A percentile compares a stretch with the other conserved stretches of the same genome.
phyloP scores from a whole-genome alignment of 2,113 vertebrate species.

The Opisthocomus hoazin region DNA sequence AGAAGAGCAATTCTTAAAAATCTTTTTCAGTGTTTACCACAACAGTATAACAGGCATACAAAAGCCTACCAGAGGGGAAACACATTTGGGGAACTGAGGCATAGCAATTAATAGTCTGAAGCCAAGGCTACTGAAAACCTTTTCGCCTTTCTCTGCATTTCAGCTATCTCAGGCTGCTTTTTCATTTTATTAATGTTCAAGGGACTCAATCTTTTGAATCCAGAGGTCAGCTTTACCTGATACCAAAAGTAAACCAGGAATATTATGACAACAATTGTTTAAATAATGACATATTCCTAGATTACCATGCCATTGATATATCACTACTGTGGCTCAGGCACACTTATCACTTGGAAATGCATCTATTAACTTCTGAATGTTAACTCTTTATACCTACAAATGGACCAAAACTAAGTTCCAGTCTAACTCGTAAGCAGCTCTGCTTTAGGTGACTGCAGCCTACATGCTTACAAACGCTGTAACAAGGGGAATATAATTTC shows the following conservation, averaged over 20 bases:
- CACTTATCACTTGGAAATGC: neutral
- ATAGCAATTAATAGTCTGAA: neutral
- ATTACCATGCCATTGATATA: neutral
- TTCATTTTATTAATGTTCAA: neutral
- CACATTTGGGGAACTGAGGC: neutral
- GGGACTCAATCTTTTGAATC: neutral
- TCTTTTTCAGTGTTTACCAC: neutral
- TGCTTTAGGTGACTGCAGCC: neutral
- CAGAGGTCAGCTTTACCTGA: neutral
- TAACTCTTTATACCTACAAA: neutral
- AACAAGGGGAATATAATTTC: fast-evolving
- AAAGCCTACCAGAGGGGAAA: neutral
- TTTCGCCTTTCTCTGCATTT: neutral
- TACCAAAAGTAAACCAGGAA: neutral
- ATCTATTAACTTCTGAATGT: neutral
- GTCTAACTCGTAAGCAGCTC: fast-evolving
- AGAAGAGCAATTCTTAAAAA: neutral
- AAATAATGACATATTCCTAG: neutral
- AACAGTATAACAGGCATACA: neutral
- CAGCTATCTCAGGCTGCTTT: neutral
- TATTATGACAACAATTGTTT: neutral
- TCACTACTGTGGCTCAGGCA: neutral
- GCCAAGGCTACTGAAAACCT: neutral
- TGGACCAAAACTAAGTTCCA: fast-evolving
- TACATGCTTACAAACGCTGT: neutral